A percentile compares a stretch with the other conserved stretches of the same genome.
Evolutionary conservation across 2,888 invertebrate species (phyloP).

Genomic region (Epinotia demarniana): DNA sequence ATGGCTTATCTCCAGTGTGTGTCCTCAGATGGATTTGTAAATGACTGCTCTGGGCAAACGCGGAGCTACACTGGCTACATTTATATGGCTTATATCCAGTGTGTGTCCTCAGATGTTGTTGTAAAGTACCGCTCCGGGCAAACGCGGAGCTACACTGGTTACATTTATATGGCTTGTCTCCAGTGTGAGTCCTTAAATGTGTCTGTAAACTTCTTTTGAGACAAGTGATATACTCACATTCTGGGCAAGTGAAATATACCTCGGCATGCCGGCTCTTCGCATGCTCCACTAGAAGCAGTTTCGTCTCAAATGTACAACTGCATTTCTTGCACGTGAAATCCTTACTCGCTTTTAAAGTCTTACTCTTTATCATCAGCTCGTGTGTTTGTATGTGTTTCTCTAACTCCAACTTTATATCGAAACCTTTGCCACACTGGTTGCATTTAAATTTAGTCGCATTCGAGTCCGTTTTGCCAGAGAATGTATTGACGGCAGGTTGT

Average conservation of each 20-base stretch:
- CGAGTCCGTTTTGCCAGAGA: background rate
- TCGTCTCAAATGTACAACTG: conserved; percentile 8
- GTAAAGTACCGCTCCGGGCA: background rate
- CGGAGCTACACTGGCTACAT: background rate
- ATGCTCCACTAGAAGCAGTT: conserved; percentile 18
- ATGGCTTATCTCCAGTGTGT: background rate
- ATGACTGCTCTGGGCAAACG: background rate
- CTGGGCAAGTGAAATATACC: background rate
- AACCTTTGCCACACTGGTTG: conserved; percentile 5
- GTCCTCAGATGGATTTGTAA: background rate
- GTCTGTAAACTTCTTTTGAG: background rate
- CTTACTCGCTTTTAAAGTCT: background rate
- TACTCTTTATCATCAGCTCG: background rate
- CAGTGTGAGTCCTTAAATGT: conserved; percentile 9
- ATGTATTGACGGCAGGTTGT: background rate
- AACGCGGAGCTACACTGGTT: background rate
- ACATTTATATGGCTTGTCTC: background rate
- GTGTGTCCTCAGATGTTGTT: background rate
- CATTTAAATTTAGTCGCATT: conserved; percentile 10
- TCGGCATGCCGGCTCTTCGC: conserved; percentile 12
- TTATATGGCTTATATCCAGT: background rate
- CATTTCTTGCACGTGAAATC: background rate
- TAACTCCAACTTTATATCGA: conserved; percentile 19
- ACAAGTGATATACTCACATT: conserved; percentile 8
- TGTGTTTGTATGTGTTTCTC: conserved; percentile 27